Evolutionary conservation across 92 coral and sea anemone species (phyloP).

Genomic region (Parazoanthus darwini): DNA sequence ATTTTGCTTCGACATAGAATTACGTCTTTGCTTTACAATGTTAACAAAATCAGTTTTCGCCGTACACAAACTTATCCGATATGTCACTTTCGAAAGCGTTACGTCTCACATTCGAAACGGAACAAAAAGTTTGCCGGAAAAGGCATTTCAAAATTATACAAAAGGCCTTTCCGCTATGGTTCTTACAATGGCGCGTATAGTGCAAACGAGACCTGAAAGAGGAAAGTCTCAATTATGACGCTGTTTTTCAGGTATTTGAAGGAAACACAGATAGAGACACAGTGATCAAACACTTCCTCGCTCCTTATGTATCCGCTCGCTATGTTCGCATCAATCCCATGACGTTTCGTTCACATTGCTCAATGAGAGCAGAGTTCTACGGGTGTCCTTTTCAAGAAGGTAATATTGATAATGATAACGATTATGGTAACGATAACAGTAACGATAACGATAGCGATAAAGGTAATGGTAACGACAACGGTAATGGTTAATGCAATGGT

Average conservation of each 20-base stretch:
- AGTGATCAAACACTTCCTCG: not conserved
- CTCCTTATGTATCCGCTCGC: conserved; percentile 1
- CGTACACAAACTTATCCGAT: no score
- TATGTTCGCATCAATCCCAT: not conserved
- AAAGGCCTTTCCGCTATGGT: no score
- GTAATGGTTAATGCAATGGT: no score
- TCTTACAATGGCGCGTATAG: no score
- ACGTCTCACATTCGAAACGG: no score
- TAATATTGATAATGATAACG: not conserved
- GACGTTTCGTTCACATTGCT: not conserved
- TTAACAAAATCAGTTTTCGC: no score
- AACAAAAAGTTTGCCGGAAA: no score
- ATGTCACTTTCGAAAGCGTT: no score
- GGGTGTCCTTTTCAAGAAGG: conserved; percentile 7
- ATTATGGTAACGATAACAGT: not conserved
- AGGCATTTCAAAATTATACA: no score
- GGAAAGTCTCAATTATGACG: not conserved
- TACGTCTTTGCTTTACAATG: no score
- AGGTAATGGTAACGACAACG: not conserved
- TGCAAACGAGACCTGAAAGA: not conserved
- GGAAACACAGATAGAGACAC: not conserved
- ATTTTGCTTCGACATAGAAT: no score
- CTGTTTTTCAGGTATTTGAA: not conserved
- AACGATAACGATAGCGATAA: no score
- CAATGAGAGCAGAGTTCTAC: conserved; percentile 14